phyloP scores from a whole-genome alignment of 2,797 vertebrate species.

The Anabacerthia variegaticeps region DNA sequence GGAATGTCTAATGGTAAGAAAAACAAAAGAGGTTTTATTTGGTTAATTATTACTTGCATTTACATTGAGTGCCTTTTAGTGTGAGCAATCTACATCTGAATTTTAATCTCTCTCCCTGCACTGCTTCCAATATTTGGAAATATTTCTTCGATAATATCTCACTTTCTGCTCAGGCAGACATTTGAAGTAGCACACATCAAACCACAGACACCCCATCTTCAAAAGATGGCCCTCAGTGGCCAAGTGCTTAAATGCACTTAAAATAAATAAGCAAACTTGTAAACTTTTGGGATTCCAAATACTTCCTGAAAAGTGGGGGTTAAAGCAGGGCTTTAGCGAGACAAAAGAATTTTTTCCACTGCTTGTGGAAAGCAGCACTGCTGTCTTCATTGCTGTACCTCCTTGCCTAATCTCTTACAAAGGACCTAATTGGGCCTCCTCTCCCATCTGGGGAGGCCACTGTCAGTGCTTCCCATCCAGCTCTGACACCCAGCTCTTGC shows the following conservation, averaged over 20 bases:
- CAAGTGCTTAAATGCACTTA: not conserved
- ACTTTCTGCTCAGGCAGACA: not conserved
- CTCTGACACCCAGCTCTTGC: not conserved
- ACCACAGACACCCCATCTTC: not conserved
- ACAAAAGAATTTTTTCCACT: not conserved
- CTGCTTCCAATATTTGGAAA: not conserved
- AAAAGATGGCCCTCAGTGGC: not conserved
- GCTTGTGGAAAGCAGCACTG: not conserved
- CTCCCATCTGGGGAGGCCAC: not conserved
- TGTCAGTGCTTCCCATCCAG: not conserved
- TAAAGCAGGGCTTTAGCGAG: not conserved
- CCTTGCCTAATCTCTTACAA: not conserved
- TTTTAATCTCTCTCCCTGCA: not conserved
- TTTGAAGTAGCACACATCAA: not conserved
- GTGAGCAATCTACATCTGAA: not conserved
- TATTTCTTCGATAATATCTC: not conserved
- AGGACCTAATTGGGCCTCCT: not conserved
- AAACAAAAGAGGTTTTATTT: not conserved
- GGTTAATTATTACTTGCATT: not conserved
- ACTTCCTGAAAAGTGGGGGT: not conserved
- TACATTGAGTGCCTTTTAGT: not conserved
- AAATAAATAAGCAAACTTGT: not conserved
- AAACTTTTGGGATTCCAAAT: not conserved
- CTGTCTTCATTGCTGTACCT: not conserved
- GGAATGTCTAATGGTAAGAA: constrained; percentile 84